Evolutionary conservation across 2,797 vertebrate species (phyloP), one percentile per base, ranked within the genome.

Genomic region (Darevskia nairensis): DNA sequence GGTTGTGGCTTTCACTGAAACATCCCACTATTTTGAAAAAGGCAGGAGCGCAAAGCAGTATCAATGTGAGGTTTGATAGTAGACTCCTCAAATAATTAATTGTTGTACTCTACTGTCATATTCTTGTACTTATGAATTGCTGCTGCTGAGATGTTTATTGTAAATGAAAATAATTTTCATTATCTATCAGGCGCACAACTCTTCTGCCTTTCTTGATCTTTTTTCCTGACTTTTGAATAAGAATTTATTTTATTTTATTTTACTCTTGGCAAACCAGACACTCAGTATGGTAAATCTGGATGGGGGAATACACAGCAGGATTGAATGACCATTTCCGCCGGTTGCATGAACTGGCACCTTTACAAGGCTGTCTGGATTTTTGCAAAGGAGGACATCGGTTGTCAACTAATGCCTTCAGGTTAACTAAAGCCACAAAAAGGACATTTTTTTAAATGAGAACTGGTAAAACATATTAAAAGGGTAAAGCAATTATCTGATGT

Each of bases 361-460:
- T 93, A 81, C 68, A 41, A 32, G 86, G 68, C 59, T 32, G 3
- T 76, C 44, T 75, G 21, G 68, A 35, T 87, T 80, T 87, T 84
- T 29, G 89, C 69, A 85, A 88, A 85, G 81, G 64, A 89, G 32
- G 86, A 90, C 10, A 39, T 85, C 79, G 78, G 78, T 90, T 92
- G 90, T 89, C 84, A 90, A 66, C 39, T 21, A 86, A 83, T 88
- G 29, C 77, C 91, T 39, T 78, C 89, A 86, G 66, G 89, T 84
- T 88, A 94, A 83, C 86, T 93, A 90, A 92, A 94, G 7, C 85
- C 82, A 91, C 83, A 91, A 93, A 91, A 92, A 82, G 50, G 50
- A 55, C 50, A 80, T 72, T 78, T 35, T 81, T 35, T 81, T 83
- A 68, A 91, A 72, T 71, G 89, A 92, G 80, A 88, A 41, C 59